Evolutionary conservation across 2,888 invertebrate genomes (phyloP).

Genomic region (Siphlonurus alternatus): DNA sequence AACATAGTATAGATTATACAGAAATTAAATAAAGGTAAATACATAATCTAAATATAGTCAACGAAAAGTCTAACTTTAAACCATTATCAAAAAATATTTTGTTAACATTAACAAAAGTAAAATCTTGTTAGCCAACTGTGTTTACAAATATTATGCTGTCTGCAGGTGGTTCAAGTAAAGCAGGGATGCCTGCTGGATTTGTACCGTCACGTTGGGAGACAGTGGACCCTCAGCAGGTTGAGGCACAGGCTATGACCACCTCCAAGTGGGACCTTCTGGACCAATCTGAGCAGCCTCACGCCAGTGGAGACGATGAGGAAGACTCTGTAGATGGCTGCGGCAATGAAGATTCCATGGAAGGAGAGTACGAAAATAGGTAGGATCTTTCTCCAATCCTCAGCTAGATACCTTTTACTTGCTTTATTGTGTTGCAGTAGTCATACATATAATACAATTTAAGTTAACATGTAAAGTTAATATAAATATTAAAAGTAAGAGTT

Average conservation of each 20-base stretch:
- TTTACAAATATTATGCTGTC: neutral
- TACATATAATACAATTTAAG: neutral
- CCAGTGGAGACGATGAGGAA: slow-evolving; percentile 28
- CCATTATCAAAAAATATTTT: too few species aligned
- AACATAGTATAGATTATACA: too few species aligned
- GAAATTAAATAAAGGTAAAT: too few species aligned
- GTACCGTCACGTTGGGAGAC: slow-evolving; percentile 94
- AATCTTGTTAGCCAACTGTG: too few species aligned
- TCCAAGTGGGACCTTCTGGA: slow-evolving; percentile 77
- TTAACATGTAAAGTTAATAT: neutral
- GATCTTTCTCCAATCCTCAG: neutral
- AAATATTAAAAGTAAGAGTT: neutral
- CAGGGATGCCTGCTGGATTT: slow-evolving; percentile 50
- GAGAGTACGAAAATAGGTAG: slow-evolving; percentile 10
- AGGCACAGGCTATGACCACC: slow-evolving; percentile 69
- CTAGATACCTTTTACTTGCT: too few species aligned
- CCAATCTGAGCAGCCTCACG: slow-evolving; percentile 27
- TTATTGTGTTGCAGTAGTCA: too few species aligned
- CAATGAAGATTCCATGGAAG: slow-evolving; percentile 13
- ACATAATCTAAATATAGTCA: too few species aligned
- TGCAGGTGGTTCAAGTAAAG: slow-evolving; percentile 10
- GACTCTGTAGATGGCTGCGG: slow-evolving; percentile 27
- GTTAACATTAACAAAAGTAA: too few species aligned
- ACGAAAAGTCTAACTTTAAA: too few species aligned
- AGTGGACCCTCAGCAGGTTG: slow-evolving; percentile 71